Evolutionary conservation across 2,113 vertebrate genomes (phyloP).

Genomic region (Mus spicilegus): DNA sequence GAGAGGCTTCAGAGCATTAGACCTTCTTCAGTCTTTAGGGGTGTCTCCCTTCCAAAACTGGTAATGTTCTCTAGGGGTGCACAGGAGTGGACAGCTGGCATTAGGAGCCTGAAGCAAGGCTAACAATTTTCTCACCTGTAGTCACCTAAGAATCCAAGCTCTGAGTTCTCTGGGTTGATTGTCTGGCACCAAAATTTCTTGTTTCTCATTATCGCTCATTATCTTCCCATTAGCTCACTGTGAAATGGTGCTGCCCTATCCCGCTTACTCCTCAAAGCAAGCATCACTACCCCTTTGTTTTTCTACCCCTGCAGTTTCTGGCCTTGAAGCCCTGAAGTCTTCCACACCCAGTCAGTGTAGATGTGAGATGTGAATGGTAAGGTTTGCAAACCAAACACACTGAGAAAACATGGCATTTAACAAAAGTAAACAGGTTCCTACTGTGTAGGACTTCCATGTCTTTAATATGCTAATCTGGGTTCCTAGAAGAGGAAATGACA

Average conservation of each 20-base stretch:
- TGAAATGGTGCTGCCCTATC: background rate
- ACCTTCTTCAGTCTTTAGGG: background rate
- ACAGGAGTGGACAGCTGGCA: background rate
- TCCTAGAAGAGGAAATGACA: constrained; percentile 2
- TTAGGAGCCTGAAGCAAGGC: background rate
- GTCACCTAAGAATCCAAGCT: background rate
- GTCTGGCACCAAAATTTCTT: background rate
- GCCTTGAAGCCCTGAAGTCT: background rate
- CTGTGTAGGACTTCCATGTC: background rate
- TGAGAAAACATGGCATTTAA: constrained; percentile 54
- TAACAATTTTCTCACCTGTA: background rate
- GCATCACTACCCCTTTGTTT: background rate
- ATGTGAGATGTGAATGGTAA: too few species aligned
- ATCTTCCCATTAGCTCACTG: background rate
- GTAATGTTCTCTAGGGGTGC: background rate
- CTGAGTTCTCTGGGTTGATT: background rate
- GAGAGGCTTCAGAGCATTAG: background rate
- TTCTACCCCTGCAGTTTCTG: background rate
- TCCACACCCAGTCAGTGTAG: background rate
- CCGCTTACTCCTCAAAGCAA: background rate
- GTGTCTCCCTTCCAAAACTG: background rate
- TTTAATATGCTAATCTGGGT: background rate
- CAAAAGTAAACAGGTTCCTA: constrained; percentile 46
- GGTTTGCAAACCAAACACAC: constrained; percentile 13
- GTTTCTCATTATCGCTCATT: background rate